phyloP scores from a whole-genome alignment of 2,888 invertebrate genomes.

The Hirtodrosophila alboralis region DNA sequence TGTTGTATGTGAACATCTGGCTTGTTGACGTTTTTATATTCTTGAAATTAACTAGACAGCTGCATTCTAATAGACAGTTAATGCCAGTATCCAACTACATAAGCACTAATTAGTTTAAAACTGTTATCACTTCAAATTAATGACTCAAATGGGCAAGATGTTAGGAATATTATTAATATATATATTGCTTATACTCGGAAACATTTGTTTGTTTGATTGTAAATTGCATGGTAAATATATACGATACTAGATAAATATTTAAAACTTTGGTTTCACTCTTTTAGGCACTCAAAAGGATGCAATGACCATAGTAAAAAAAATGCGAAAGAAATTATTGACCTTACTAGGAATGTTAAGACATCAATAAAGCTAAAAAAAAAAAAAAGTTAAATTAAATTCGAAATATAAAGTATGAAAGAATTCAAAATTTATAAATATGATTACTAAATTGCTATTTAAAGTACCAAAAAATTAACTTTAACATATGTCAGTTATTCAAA shows the following conservation, averaged over 20 bases:
- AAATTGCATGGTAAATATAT: not conserved
- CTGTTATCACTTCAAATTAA: not conserved
- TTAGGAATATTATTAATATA: not conserved
- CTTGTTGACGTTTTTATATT: too few species aligned
- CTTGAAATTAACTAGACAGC: too few species aligned
- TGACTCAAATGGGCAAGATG: constrained; percentile 18
- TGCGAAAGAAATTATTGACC: constrained; percentile 2
- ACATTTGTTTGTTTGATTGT: not conserved
- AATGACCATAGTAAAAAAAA: not conserved
- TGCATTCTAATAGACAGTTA: not conserved
- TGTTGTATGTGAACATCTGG: too few species aligned
- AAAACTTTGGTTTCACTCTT: too few species aligned
- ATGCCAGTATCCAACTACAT: too few species aligned
- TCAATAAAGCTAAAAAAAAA: not conserved
- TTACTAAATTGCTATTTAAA: not conserved
- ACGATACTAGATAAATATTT: too few species aligned
- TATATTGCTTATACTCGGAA: constrained; percentile 1
- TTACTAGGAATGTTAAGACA: constrained; percentile 1
- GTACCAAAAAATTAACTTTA: too few species aligned
- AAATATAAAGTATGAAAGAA: too few species aligned
- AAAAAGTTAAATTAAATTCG: not conserved
- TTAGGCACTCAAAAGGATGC: too few species aligned
- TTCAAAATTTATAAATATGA: too few species aligned
- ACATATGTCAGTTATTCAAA: too few species aligned
- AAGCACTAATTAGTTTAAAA: not conserved